Evolutionary conservation across 2,113 vertebrate species (phyloP), one percentile per base, ranked within the genome.

Genomic region (Scomber japonicus): DNA sequence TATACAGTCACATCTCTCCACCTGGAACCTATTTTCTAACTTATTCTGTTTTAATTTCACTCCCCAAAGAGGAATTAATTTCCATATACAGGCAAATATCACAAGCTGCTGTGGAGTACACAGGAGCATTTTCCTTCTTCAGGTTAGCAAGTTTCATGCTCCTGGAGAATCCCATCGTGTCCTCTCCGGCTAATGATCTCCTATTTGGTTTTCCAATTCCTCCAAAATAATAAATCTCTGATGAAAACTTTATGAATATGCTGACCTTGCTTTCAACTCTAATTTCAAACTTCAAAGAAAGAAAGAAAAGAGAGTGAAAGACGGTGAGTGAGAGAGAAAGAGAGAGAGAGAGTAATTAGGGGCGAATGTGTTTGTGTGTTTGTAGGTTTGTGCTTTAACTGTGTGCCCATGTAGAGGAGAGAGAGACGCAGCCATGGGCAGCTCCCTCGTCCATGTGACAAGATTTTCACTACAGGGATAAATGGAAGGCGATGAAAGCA

Each of bases 201-300:
- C 40, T 79, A 2, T 55, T 75, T 57, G 17, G 10, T 56, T 51
- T 49, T 53, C 11, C 4, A n/a, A 35, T 51, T 67, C 62, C 35
- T 75, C 15, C 69, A 82, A 86, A 84, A 84, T 15, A 80, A 89
- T 24, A 71, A 45, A 84, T 79, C 82, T 81, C 69, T 17, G 24
- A 78, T 88, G 68, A 76, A 82, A 85, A 81, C 4, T 0, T 69
- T 65, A 84, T 54, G 85, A 81, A 90, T 83, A 84, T 53, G 51
- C 45, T 75, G 77, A 85, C 90, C 89, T 83, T 49, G 57, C 60
- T 71, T 86, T 90, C 72, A 91, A 88, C 83, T 79, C 51, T 10
- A 49, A 75, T 84, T 81, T 79, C 14, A 72, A 84, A 91, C 83
- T 84, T 88, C 89, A 91, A 89, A 90, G 83, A 75, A 49, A 51